Conservation (phyloP, 2,888 invertebrate species). For the Lydus trimaculatus region DNA sequence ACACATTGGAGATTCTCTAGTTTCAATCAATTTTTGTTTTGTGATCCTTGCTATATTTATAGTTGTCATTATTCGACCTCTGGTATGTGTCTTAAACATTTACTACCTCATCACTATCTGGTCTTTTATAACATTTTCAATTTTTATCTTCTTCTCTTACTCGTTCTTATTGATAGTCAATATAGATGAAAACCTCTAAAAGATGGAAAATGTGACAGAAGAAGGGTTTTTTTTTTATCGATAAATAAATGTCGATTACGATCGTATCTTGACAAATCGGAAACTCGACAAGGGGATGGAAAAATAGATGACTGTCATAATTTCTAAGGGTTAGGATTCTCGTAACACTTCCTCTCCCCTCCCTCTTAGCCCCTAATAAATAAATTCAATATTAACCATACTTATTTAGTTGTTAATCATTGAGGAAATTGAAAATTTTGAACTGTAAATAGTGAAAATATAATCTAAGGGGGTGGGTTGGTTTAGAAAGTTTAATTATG, state of each 20-base stretch:
- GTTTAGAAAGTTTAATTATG: neutral
- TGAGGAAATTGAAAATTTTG: neutral
- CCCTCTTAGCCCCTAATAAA: no score
- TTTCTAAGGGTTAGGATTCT: neutral
- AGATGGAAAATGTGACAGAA: neutral
- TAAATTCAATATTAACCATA: neutral
- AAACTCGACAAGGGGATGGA: neutral
- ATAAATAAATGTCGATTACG: neutral
- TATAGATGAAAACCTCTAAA: neutral
- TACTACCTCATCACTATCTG: neutral
- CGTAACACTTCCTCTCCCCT: neutral
- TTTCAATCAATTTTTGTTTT: neutral
- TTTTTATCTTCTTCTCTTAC: neutral
- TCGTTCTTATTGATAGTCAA: neutral
- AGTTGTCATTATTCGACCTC: neutral
- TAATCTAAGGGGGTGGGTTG: neutral
- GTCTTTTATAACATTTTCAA: neutral
- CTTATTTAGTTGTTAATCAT: neutral
- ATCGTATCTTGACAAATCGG: constrained; percentile 6
- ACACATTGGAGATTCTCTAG: neutral
- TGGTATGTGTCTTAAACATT: neutral
- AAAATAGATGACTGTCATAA: neutral
- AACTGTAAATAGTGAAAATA: neutral
- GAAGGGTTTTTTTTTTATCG: neutral
- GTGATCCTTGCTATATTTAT: neutral